A percentile compares a stretch with the other conserved stretches of the same genome.
Evolutionary conservation across 2,113 vertebrate species (phyloP).

Genomic region (Bolborhynchus lineola): DNA sequence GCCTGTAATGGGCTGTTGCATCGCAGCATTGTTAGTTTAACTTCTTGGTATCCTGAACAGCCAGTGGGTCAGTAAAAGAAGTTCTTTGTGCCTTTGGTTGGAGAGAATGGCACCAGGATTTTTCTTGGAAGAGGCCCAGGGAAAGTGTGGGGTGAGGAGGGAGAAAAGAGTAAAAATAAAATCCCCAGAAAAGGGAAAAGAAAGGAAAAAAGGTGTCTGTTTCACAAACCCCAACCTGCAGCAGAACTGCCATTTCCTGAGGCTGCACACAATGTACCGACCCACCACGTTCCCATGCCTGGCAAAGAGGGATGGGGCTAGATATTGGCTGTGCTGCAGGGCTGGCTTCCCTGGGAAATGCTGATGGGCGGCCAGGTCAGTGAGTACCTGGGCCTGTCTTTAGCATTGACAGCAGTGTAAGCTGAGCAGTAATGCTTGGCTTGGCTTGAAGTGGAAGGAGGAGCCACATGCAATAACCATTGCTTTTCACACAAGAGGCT

Average conservation of each 20-base stretch:
- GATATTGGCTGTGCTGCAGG: background rate
- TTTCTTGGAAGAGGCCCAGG: slow-evolving; percentile 59
- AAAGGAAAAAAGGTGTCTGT: background rate
- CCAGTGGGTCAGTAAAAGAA: slow-evolving; percentile 2
- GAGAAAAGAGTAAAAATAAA: slow-evolving; percentile 5
- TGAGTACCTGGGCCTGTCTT: background rate
- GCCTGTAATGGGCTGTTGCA: slow-evolving; percentile 11
- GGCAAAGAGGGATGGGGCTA: background rate
- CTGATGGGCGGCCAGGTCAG: background rate
- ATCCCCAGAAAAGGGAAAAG: background rate
- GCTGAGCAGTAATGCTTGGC: background rate
- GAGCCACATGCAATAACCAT: accelerated
- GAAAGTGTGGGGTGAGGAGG: slow-evolving; percentile 32
- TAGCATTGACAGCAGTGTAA: accelerated
- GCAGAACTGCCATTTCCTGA: slow-evolving; percentile 20
- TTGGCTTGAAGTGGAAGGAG: background rate
- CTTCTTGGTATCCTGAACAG: slow-evolving; percentile 49
- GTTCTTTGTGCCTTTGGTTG: slow-evolving; percentile 56
- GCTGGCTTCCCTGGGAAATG: background rate
- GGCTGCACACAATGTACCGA: background rate
- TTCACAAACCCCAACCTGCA: background rate
- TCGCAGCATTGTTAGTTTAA: slow-evolving; percentile 42
- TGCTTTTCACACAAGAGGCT: background rate
- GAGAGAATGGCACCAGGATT: slow-evolving; percentile 33
- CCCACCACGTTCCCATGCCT: background rate